These are phyloP conservation scores for Eristalis arbustorum DNA, from an alignment of 2,888 invertebrate genomes.

Conservation along the genomic window DNA sequence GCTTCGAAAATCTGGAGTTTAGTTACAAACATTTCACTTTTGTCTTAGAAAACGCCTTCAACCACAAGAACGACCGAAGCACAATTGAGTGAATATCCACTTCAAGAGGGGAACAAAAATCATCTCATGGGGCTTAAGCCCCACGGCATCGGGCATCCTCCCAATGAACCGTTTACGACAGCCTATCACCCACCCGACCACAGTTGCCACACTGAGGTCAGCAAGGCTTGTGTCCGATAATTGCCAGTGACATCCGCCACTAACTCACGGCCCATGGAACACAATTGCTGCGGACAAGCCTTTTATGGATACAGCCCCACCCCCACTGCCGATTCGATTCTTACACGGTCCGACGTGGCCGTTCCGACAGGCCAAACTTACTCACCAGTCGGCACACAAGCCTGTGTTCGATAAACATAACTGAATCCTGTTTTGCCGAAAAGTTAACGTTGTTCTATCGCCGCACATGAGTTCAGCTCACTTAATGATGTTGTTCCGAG, in stretches of 20 bases:
- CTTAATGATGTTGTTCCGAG: conserved; percentile 56
- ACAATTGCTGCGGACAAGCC: neutral
- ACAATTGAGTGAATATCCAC: too few relatives aligned
- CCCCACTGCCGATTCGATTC: neutral
- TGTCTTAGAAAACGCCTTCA: too few relatives aligned
- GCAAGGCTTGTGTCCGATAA: neutral
- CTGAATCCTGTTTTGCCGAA: conserved; percentile 44
- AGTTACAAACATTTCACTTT: too few relatives aligned
- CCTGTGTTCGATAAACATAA: conserved; percentile 21
- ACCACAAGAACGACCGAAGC: too few relatives aligned
- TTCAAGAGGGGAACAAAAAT: too few relatives aligned
- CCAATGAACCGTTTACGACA: neutral
- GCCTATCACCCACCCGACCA: neutral
- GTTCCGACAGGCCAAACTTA: neutral
- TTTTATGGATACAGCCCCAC: neutral
- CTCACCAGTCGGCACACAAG: neutral
- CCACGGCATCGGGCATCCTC: too few relatives aligned
- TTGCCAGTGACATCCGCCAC: neutral
- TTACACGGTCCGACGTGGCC: neutral
- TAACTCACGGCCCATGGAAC: neutral
- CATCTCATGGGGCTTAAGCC: too few relatives aligned
- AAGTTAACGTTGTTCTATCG: conserved; percentile 50
- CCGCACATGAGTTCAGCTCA: conserved; percentile 44
- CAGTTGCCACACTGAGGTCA: neutral
- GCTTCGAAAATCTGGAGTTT: too few relatives aligned